Evolutionary conservation across 1,140 invertebrate genomes (phyloP), one percentile per base, ranked within the genome.

Genomic region (Listronotus oregonensis): DNA sequence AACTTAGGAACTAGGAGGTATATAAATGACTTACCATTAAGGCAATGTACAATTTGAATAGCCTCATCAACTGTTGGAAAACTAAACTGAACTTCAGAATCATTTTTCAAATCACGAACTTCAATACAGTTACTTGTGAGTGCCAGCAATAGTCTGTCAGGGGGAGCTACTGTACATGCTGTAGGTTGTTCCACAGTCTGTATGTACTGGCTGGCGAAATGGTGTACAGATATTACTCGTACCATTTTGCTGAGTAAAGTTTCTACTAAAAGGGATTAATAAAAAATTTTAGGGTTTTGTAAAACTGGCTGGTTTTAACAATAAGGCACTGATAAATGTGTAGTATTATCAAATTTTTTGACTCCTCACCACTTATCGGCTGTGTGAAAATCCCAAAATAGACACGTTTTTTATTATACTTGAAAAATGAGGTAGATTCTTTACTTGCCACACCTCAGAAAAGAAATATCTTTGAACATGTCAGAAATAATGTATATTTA

Each of bases 41-140:
- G 64, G 60, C 85, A 87, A 62, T 88, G 85, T 0, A 82, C 52
- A 39, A 89, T 81, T 72, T 83, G 82, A 66, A 81, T 79, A 7
- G 85, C 86, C 68, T 84, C 78, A 70, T 89, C 87, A 1, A 89
- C 86, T 0, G 87, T 88, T 8, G 87, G 86, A 68, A 89, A 89
- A 12, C 81, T 82, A 64, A 83, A 83, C 7, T 84, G 64, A 8
- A 83, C 77, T 17, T 83, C 77, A 3, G 71, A 73, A 32, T 77
- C 73, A 12, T 75, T 69, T 42, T 76, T 79, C 14, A 89, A 70
- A 70, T 87, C 83, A 60, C 84, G 78, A 0, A 88, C 86, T 75
- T 89, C 85, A 3, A 89, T 81, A 12, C 83, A 84, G 72, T 88
- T 86, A 65, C 83, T 85, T 6, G 73, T 73, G 10, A 85, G 73